Percentiles rank a stretch among this genome's conserved stretches.
Conservation (phyloP, 2,113 vertebrate species). For the Myanophis thanlyinensis region DNA sequence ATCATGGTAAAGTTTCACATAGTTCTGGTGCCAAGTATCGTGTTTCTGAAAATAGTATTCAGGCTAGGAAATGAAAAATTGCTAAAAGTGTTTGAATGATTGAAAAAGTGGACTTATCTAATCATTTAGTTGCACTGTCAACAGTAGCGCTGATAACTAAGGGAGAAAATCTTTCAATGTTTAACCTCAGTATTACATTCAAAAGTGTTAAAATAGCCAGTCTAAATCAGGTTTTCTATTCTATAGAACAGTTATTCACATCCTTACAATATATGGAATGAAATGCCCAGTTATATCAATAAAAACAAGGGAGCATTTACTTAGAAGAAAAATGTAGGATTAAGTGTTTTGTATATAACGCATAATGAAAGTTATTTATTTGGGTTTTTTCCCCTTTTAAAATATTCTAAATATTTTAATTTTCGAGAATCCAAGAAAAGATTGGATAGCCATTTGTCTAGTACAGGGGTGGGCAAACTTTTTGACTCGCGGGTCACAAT, state of each 20-base stretch:
- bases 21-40: neutral
- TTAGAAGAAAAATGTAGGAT: neutral
- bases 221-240: neutral
- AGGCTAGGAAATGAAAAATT: neutral
- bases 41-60: neutral
- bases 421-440: neutral
- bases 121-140: constrained; percentile 10
- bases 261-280: neutral
- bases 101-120: constrained; percentile 1
- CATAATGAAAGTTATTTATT: neutral
- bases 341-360: neutral
- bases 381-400: neutral
- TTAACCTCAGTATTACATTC: neutral
- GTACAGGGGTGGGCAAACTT: too few species aligned
- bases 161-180: neutral
- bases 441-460: neutral
- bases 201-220: neutral
- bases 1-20: neutral
- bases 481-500: too few species aligned
- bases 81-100: constrained; percentile 12
- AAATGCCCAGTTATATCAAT: neutral
- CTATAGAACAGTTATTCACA: neutral
- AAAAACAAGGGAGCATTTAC: neutral
- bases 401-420: neutral
- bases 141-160: neutral